Evolutionary conservation across 2,113 vertebrate species (phyloP), one percentile per base, ranked within the genome.

Genomic region (Choloepus hoffmanni): DNA sequence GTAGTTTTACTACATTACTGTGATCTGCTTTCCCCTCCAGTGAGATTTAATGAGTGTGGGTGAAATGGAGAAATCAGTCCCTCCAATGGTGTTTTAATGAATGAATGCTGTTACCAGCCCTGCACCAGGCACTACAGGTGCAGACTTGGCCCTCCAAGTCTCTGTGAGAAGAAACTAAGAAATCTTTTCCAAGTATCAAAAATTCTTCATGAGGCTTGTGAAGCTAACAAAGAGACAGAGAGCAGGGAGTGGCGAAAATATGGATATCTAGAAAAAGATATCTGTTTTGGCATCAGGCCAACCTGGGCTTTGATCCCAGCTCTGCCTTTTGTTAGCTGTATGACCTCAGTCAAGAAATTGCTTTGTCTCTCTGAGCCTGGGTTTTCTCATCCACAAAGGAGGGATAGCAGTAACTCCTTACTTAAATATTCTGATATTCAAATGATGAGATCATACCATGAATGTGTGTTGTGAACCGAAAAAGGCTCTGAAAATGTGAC

Each of bases 261-360:
- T n/a, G 33, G 24, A 43, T 85, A 92, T 96, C 78, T 85, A 90
- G 62, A 5, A 62, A 88, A 87, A 94, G 72, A 5, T 9, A 26
- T 87, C 21, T 2, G 4, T 83, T 82, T 92, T 81, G 72, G 7
- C 45, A 76, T 19, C 45, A 55, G 13, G 48, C 4, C 73, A 86
- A 15, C 4, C 48, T 91, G 83, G 87, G 26, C 70, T 95, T 19
- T 12, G 45, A 18, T 92, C 11, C 45, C n/a, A 95, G 53, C 23
- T 90, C 45, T 28, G 3, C 50, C 10, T 73, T 48, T 88, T 90
- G 60, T 28, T 90, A 82, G 21, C 26, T 88, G 15, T 14, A 18
- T 89, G 90, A 85, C 6, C 19, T 90, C 63, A 53, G 28, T 87
- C 24, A 88, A 85, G 12, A 89, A 74, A 85, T 72, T 3, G 2